These are phyloP conservation scores for Meda fulgida DNA, from an alignment of 2,797 vertebrate species.

Conservation along the genomic window DNA sequence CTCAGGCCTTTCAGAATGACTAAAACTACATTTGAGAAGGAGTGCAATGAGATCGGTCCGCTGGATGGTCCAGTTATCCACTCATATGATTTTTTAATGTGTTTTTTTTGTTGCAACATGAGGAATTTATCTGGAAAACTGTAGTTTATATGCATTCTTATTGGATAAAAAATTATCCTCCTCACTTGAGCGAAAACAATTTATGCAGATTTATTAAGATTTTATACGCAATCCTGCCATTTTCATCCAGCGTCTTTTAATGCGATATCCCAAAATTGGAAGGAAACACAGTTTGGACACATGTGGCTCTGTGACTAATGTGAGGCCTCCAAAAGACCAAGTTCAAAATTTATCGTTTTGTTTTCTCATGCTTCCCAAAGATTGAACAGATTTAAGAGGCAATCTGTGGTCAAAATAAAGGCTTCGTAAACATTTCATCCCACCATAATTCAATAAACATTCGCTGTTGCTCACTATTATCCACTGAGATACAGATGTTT, in stretches of 20 bases:
- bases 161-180: neutral
- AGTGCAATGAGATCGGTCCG: neutral
- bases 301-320: slow-evolving; percentile 3
- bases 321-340: slow-evolving; percentile 20
- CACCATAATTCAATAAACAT: slow-evolving; percentile 26
- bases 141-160: neutral
- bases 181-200: neutral
- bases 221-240: too few relatives aligned
- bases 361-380: slow-evolving; percentile 30
- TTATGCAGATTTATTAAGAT: neutral
- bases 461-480: neutral
- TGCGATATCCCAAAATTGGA: neutral
- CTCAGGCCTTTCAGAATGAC: neutral
- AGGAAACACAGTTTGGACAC: neutral
- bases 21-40: slow-evolving; percentile 5
- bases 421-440: slow-evolving; percentile 43
- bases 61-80: neutral
- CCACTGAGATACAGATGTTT: slow-evolving; percentile 14
- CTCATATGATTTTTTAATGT: neutral
- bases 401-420: slow-evolving; percentile 25
- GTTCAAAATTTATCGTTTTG: slow-evolving; percentile 45
- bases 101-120: neutral
- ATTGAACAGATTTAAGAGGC: slow-evolving; percentile 44
- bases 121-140: neutral
- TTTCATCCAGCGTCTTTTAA: neutral